phyloP scores from a whole-genome alignment of 1,140 invertebrate genomes.

The Andrena cerasifolii region DNA sequence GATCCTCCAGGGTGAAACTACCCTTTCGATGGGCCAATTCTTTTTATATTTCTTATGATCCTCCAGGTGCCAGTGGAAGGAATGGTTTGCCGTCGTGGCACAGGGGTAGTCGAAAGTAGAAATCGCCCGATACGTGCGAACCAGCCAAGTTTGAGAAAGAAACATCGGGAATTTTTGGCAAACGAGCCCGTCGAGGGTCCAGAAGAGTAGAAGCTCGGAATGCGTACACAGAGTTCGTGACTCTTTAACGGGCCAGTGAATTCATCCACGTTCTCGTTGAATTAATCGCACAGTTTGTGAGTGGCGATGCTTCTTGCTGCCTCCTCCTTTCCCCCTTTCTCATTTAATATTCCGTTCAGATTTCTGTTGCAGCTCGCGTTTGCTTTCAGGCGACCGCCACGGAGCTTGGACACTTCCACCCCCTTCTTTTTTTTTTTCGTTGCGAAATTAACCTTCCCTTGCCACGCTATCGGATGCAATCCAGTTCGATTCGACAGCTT shows the following conservation, averaged over 20 bases:
- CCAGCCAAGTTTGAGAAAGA: too few species aligned
- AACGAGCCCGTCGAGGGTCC: too few species aligned
- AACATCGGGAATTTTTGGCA: too few species aligned
- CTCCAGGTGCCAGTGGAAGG: too few species aligned
- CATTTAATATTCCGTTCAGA: background rate
- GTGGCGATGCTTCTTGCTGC: background rate
- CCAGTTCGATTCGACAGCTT: background rate
- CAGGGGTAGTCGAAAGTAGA: too few species aligned
- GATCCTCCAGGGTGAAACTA: background rate
- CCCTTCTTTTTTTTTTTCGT: background rate
- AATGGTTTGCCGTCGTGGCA: too few species aligned
- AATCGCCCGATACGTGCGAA: too few species aligned
- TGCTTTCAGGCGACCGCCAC: background rate
- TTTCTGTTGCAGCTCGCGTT: conserved; percentile 24
- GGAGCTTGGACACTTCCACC: background rate
- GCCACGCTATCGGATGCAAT: background rate
- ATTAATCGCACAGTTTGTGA: background rate
- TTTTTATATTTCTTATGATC: too few species aligned
- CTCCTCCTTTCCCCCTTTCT: background rate
- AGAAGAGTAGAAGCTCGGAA: background rate
- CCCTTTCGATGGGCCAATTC: background rate
- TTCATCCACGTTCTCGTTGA: background rate
- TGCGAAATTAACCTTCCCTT: background rate
- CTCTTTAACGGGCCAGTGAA: background rate
- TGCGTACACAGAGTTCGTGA: background rate